A percentile compares a stretch with the other conserved stretches of the same genome.
Evolutionary conservation across 2,113 vertebrate species (phyloP).

Genomic region (Chitala chitala): DNA sequence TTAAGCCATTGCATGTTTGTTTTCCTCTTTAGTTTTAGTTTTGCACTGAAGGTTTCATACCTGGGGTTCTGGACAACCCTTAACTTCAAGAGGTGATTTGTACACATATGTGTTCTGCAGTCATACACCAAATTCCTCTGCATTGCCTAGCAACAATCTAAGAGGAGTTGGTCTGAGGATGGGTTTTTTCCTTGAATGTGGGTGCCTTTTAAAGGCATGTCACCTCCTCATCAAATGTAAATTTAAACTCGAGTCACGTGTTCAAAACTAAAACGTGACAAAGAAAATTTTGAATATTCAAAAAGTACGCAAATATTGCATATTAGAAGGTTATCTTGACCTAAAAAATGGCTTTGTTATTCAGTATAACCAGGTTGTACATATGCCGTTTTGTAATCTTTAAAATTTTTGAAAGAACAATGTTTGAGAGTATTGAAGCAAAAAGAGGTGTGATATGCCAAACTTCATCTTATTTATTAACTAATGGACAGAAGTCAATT

Average conservation of each 20-base stretch:
- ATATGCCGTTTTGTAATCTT: constrained; percentile 69
- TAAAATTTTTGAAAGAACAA: constrained; percentile 51
- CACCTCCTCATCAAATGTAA: too few species aligned
- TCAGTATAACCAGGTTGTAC: constrained; percentile 56
- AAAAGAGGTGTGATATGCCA: constrained; percentile 46
- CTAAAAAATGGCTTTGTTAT: constrained; percentile 37
- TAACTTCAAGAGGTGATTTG: constrained; percentile 54
- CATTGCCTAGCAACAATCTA: constrained; percentile 64
- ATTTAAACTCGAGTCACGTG: too few species aligned
- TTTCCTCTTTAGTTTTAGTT: constrained; percentile 37
- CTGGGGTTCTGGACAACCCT: constrained; percentile 47
- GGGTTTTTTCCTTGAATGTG: constrained; percentile 38
- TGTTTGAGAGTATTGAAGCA: constrained; percentile 34
- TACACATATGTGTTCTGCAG: constrained; percentile 48
- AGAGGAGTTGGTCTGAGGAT: constrained; percentile 39
- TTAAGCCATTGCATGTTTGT: constrained; percentile 19
- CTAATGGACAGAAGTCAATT: constrained; percentile 37
- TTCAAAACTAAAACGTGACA: too few species aligned
- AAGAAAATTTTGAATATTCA: constrained; percentile 53
- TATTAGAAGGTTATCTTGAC: constrained; percentile 58
- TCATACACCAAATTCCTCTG: constrained; percentile 49
- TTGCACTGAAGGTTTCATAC: constrained; percentile 41
- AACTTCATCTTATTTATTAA: constrained; percentile 58
- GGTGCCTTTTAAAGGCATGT: constrained; percentile 32
- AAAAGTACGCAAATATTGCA: constrained; percentile 59